Evolutionary conservation across 2,113 vertebrate genomes (phyloP).

Genomic region (Opisthocomus hoazin): DNA sequence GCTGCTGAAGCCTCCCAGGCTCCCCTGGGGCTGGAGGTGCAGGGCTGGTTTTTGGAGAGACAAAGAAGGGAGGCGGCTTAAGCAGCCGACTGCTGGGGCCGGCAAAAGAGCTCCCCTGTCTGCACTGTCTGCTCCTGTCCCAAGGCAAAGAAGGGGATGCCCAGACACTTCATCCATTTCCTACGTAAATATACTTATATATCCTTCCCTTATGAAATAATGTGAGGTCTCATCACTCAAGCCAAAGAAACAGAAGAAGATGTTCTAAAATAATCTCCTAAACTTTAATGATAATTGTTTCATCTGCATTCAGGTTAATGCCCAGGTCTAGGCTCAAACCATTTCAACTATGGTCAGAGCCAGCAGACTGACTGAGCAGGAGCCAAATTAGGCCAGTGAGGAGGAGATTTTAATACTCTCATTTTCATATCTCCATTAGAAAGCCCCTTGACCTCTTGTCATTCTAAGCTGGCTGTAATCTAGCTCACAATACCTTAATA

Average conservation of each 20-base stretch:
- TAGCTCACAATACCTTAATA: not conserved
- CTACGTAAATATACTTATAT: not conserved
- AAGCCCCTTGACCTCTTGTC: not conserved
- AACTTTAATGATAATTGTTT: not conserved
- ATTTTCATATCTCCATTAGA: not conserved
- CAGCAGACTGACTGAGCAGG: not conserved
- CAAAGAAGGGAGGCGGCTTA: not conserved
- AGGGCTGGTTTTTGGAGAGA: not conserved
- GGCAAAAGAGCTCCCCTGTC: not conserved
- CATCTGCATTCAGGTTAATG: not conserved
- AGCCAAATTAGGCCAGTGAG: not conserved
- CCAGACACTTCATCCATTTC: not conserved
- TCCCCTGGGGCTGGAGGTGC: not conserved
- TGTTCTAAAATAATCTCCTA: not conserved
- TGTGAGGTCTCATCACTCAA: not conserved
- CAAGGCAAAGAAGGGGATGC: not conserved
- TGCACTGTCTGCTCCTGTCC: not conserved
- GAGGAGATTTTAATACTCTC: not conserved
- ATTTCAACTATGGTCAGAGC: not conserved
- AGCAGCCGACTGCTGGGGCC: rapidly evolving
- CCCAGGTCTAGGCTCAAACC: not conserved
- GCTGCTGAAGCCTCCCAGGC: rapidly evolving
- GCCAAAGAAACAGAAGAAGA: not conserved
- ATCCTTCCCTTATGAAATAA: not conserved
- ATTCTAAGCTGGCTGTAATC: not conserved